Percentiles rank a stretch among this genome's conserved stretches.
These are phyloP conservation scores for Crax fasciolata DNA, from an alignment of 2,797 vertebrate genomes.

Conservation along the genomic window DNA sequence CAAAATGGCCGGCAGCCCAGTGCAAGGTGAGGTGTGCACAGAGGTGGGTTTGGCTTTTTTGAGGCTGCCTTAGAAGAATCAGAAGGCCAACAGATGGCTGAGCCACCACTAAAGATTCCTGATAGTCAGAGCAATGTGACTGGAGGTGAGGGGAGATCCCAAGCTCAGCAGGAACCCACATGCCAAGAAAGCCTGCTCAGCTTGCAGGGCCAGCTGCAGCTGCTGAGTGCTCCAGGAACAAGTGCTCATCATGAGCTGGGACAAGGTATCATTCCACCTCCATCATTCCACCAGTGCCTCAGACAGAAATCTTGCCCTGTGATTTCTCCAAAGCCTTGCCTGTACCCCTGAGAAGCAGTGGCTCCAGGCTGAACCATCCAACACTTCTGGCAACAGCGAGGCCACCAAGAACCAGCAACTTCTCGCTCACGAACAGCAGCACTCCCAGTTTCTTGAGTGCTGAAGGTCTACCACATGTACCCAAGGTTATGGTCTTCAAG, in stretches of 20 bases:
- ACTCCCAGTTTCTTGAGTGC: background rate
- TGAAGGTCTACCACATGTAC: background rate
- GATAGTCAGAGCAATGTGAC: fast-evolving
- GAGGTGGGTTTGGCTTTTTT: background rate
- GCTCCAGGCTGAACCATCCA: background rate
- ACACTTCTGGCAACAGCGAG: background rate
- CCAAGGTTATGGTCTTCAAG: background rate
- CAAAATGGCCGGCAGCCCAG: background rate
- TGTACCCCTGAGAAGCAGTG: fast-evolving
- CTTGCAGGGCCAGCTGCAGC: no score
- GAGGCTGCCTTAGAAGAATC: background rate
- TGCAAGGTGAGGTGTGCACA: background rate
- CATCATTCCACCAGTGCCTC: no score
- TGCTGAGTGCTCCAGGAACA: no score
- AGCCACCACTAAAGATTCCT: background rate
- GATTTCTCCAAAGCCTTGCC: background rate
- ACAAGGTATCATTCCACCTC: background rate
- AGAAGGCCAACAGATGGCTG: background rate
- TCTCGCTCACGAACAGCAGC: background rate
- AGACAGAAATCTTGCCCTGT: background rate
- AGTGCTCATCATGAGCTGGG: no score
- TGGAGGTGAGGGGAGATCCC: background rate
- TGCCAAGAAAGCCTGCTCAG: background rate
- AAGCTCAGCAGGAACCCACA: background rate
- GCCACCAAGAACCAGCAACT: background rate